Percentiles rank a stretch among this genome's conserved stretches.
phyloP scores from a whole-genome alignment of 2,797 vertebrate genomes.

The Peromyscus aztecus region DNA sequence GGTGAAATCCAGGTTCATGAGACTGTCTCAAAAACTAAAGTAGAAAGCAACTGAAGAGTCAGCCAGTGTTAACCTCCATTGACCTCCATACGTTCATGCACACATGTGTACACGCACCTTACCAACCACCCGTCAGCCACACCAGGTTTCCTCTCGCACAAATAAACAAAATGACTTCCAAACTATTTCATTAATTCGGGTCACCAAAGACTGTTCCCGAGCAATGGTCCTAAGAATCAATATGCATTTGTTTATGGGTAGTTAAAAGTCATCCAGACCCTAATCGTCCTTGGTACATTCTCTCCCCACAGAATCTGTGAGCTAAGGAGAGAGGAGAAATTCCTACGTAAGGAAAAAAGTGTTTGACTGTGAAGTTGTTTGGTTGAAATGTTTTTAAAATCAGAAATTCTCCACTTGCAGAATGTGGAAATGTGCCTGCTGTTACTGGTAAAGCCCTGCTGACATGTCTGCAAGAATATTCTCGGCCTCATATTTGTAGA shows the following conservation, averaged over 20 bases:
- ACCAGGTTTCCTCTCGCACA: neutral
- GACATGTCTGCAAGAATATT: neutral
- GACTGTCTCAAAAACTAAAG: neutral
- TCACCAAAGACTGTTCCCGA: neutral
- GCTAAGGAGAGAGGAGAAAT: conserved; percentile 6
- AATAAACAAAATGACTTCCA: neutral
- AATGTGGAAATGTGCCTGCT: neutral
- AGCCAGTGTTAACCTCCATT: neutral
- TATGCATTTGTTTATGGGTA: neutral
- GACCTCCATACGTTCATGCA: too few relatives aligned
- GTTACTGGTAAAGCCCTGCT: conserved; percentile 8
- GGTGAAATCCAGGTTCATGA: neutral
- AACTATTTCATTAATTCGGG: neutral
- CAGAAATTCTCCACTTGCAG: conserved; percentile 32
- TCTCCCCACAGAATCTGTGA: neutral
- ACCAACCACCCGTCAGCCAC: neutral
- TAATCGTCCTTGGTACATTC: neutral
- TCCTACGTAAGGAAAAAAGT: neutral
- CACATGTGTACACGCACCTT: neutral
- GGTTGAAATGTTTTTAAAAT: neutral
- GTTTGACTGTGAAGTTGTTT: conserved; percentile 6
- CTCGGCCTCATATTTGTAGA: conserved; percentile 57
- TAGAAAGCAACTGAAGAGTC: too few relatives aligned
- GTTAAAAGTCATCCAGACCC: neutral
- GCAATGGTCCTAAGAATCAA: neutral